Evolutionary conservation across 2,113 vertebrate species (phyloP), one percentile per base, ranked within the genome.

Genomic region (Romanogobio albipinnatus): DNA sequence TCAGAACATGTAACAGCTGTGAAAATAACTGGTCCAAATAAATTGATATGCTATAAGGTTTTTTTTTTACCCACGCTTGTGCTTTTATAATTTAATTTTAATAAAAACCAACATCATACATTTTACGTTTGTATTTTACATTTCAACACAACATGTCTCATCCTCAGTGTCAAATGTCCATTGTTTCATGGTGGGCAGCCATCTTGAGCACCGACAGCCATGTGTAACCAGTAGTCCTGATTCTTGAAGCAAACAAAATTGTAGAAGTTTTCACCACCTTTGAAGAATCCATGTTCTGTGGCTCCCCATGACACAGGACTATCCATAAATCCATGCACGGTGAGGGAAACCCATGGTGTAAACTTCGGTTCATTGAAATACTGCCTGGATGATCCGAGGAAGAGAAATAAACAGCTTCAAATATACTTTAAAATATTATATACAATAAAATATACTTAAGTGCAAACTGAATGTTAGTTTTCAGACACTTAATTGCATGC

Each of bases 221-320:
- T 95, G 84, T 96, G 94, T 49, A 99, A 93, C 93, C 94, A 96
- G 87, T 98, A 98, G 90, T 96, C 95, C 78, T 94, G 91, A 87
- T 96, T 96, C 1, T 89, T 95, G 84, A 97, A 98, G 90, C 98
- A 89, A 36, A 97, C 92, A 4, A 99, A 95, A 77, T 92, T 97
- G 94, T 98, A 98, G 71, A 98, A 92, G 86, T 96, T 96, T 53
- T 97, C 97, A 78, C 98, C 97, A 73, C 97, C 96, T 74, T 91
- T 96, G 73, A 94, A 92, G 89, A 96, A 95, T 1, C 96, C 94
- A 14, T 97, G 97, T 78, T 98, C 96, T 0, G 19, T 90, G 59
- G 92, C 92, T 78, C 92, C 94, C 97, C 97, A 98, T 0, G 96
- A 96, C 7, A 98, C 95, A 0, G 96, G 96, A 89, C 96, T 97